Conservation (phyloP, 2,113 vertebrate species). For the Sceloporus undulatus region DNA sequence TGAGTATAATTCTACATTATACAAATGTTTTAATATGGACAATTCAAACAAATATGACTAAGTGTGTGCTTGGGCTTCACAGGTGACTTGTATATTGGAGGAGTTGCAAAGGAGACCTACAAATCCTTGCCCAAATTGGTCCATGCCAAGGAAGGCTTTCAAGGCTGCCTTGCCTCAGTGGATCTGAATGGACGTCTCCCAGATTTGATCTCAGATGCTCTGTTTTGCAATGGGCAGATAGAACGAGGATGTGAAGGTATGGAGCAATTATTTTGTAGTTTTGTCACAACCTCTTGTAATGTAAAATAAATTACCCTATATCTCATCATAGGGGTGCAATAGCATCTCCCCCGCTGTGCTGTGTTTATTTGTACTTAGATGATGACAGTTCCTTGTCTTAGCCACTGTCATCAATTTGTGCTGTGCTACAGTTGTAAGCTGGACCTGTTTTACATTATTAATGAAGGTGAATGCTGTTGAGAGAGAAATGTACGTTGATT, state of each 20-base stretch:
- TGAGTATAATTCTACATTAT: not conserved
- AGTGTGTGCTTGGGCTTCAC: constrained; percentile 59
- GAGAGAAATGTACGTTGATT: constrained; percentile 26
- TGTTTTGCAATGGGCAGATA: constrained; percentile 95
- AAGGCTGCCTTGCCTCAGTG: constrained; percentile 94
- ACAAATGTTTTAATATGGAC: not conserved
- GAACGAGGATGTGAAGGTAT: constrained; percentile 98
- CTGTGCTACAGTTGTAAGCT: constrained; percentile 41
- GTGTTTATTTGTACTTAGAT: constrained; percentile 19
- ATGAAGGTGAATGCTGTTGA: not conserved
- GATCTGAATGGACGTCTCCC: constrained; percentile 96
- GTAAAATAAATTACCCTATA: not conserved
- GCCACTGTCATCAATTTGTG: constrained; percentile 40
- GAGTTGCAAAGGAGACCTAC: constrained; percentile 94
- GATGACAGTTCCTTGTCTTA: constrained; percentile 17
- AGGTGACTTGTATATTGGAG: constrained; percentile 95
- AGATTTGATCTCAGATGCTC: constrained; percentile 93
- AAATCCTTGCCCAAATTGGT: constrained; percentile 96
- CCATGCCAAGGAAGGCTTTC: constrained; percentile 95
- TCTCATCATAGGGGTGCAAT: not conserved
- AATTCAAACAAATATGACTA: not conserved
- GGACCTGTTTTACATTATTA: constrained; percentile 16
- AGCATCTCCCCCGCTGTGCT: not conserved
- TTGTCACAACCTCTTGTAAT: constrained; percentile 12
- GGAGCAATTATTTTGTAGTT: constrained; percentile 17